These are phyloP conservation scores for Coelopa pilipes DNA, from an alignment of 2,888 invertebrate species.

Conservation along the genomic window DNA sequence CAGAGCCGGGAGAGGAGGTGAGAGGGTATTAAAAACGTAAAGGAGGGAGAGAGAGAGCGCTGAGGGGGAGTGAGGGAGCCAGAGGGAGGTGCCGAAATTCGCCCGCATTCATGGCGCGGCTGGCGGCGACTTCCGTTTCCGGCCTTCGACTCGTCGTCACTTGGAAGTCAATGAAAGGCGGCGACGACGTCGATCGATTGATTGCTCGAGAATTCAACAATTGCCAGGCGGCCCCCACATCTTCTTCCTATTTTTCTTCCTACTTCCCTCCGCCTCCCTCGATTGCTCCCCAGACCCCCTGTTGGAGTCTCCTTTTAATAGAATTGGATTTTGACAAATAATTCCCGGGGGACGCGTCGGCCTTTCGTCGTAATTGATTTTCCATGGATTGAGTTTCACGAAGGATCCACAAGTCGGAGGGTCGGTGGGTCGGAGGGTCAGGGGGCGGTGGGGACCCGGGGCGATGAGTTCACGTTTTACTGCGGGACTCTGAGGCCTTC, in stretches of 20 bases:
- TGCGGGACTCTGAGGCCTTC: neutral
- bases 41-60: no score
- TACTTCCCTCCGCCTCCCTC: neutral
- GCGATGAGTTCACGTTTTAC: neutral
- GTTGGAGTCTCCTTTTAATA: constrained; percentile 3
- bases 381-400: constrained; percentile 17
- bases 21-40: no score
- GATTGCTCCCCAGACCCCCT: neutral
- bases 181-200: constrained; percentile 18
- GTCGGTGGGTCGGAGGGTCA: neutral
- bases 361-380: constrained; percentile 28
- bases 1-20: no score
- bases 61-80: no score
- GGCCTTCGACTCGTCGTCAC: constrained; percentile 10
- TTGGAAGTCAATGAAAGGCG: constrained; percentile 14
- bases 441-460: neutral
- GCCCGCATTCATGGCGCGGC: neutral
- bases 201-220: constrained; percentile 16
- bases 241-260: neutral
- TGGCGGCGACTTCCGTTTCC: constrained; percentile 28
- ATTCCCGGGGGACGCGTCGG: neutral
- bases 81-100: neutral
- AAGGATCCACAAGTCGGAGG: neutral
- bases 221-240: neutral
- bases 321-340: constrained; percentile 18